Percentiles rank a stretch among this genome's conserved stretches.
These are phyloP conservation scores for Hylaea fasciaria DNA, from an alignment of 2,888 invertebrate species.

Conservation along the genomic window DNA sequence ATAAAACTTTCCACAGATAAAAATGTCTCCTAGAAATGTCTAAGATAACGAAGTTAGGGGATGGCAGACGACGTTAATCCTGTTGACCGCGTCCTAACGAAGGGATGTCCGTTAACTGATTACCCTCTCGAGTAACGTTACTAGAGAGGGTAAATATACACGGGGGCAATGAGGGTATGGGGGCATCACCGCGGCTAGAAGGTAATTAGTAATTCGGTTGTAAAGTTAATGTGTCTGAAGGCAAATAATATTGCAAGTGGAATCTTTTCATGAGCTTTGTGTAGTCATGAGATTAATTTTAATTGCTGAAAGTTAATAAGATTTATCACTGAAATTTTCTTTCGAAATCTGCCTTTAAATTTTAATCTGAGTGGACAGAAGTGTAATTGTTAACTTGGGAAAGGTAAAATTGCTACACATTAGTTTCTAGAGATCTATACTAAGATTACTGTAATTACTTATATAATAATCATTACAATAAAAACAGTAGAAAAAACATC, in stretches of 20 bases:
- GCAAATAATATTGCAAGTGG: not conserved
- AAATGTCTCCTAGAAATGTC: not conserved
- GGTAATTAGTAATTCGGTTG: conserved; percentile 9
- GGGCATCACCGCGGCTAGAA: not conserved
- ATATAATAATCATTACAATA: not conserved
- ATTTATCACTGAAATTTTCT: no score
- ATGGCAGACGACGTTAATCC: conserved; percentile 43
- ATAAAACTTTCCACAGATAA: not conserved
- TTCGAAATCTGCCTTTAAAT: no score
- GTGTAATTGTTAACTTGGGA: no score
- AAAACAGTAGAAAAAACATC: not conserved
- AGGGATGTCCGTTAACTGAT: conserved; percentile 53
- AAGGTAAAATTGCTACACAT: no score
- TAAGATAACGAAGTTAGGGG: conserved; percentile 28
- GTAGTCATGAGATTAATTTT: no score
- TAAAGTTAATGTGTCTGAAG: conserved; percentile 12
- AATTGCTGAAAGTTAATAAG: no score
- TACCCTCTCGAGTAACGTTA: conserved; percentile 42
- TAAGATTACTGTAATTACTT: no score
- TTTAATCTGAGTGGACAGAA: no score
- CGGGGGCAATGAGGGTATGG: conserved; percentile 30
- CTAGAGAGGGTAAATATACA: conserved; percentile 39
- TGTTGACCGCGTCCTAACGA: conserved; percentile 53
- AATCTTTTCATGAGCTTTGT: not conserved
- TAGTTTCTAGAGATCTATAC: no score